Base-by-base conservation (phyloP, 2,888 invertebrate genomes). In the Ornithoptera alexandrae region DNA sequence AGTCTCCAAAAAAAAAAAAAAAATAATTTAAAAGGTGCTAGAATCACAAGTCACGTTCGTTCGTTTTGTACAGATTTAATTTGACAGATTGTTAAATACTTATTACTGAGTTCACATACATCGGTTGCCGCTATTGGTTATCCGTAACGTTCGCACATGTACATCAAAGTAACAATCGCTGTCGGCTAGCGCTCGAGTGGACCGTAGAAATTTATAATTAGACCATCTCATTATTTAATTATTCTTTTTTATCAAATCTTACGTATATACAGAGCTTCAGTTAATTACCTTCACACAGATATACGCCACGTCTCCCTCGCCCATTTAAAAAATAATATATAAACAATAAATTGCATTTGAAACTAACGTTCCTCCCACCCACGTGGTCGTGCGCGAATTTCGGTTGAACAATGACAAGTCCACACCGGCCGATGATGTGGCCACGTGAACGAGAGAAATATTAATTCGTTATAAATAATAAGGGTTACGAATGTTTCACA, bases 1-100 rank as follows among this genome's bases (percentile, higher is more conserved):
- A 20, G 12, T 62, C 20, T 42, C 46, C 46, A 17, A 64, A 64
- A 64, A 17, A 50, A 64, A 64, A 64, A 17, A 50, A 5, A 50
- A 50, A 50, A 2, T 30, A 5, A 30, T 30, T 8, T 73, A 78
- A 77, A 78, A 83, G 80, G 75, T 80, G 78, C 78, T 75, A 50
- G 81, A 90, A 90, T 89, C 80, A 90, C 79, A 90, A 90, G 77
- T 79, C 89, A 88, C 86, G 84, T 69, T 88, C 74, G 72, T 84
- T 88, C 82, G 80, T 91, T 91, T 91, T 92, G 90, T 92, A 91
- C 91, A 92, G 91, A 91, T 91, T 92, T 92, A 91, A 91, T 91
- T 90, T 86, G 90, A 90, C 88, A 90, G 90, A 90, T 84, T 89
- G 89, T 89, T 88, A 89, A 86, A 89, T 88, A 90, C 85, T 88